Base-by-base conservation (phyloP, 2,113 vertebrate species). In the Sinosuthora webbiana region DNA sequence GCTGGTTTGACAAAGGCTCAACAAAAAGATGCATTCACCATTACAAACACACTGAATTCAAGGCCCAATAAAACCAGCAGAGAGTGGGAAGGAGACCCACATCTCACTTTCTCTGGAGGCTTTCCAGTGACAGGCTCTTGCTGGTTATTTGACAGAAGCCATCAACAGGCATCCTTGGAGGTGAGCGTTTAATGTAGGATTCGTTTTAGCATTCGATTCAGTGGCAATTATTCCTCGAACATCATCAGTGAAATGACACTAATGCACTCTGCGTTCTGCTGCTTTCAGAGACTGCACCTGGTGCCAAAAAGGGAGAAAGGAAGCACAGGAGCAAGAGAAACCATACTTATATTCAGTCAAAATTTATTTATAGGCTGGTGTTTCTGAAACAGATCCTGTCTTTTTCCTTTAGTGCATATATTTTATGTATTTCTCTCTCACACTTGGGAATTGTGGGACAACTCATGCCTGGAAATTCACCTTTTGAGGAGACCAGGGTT, bases 91-190 rank as follows among this genome's bases (percentile, higher is more conserved):
- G 87, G 33, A 75, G 56, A 42, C 19, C 79, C 56, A 1, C 27
- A 59, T 80, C 74, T 85, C 62, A 62, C n/a, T 92, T 92, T 30
- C 45, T 53, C 56, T 60, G 87, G 70, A 62, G 70, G 76, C 39
- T 94, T 96, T 44, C 73, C 79, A 90, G 25, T 81, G 83, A 88
- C 85, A 96, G 56, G 37, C 31, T 93, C 49, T 93, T 90, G 74
- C 79, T 93, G 73, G 65, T 68, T 81, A 80, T 95, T 92, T 95
- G 93, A 95, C 85, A 89, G 93, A 80, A 93, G 70, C 62, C 94
- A 94, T 97, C 90, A 94, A 25, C 57, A 93, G 85, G 49, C 83
- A 59, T 68, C 60, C 68, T 88, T 16, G 42, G 91, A 94, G 89
- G 84, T 93, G 93, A 96, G 90, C 62, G 78, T 64, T 93, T 94